Evolutionary conservation across 2,113 vertebrate genomes (phyloP).

Genomic region (Benthochromis sp.): DNA sequence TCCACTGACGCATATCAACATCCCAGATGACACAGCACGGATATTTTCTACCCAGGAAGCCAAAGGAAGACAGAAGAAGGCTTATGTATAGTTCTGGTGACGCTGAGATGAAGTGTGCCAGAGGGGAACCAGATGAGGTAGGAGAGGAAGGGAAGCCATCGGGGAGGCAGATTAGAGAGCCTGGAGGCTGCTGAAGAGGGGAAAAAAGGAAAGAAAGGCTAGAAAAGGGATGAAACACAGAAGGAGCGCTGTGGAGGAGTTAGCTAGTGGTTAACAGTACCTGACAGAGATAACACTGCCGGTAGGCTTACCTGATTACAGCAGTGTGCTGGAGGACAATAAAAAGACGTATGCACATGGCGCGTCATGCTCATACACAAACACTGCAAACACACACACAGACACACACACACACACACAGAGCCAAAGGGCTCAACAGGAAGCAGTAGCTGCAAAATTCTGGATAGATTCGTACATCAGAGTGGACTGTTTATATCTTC

Average conservation of each 20-base stretch:
- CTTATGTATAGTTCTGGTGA: background rate
- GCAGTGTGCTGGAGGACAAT: slow-evolving; percentile 20
- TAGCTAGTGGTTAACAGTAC: slow-evolving; percentile 11
- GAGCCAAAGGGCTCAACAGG: background rate
- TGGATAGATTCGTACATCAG: background rate
- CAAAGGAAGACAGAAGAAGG: background rate
- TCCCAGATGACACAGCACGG: background rate
- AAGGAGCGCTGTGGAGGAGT: background rate
- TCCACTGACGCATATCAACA: background rate
- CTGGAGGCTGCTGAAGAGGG: slow-evolving; percentile 23
- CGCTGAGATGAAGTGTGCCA: background rate
- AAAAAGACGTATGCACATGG: background rate
- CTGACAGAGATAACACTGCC: slow-evolving; percentile 31
- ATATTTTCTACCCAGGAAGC: background rate
- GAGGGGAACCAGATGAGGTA: slow-evolving; percentile 15
- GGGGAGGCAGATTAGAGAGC: slow-evolving; percentile 27
- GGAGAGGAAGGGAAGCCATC: slow-evolving; percentile 22
- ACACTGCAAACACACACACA: background rate
- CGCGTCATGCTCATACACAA: background rate
- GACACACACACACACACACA: background rate
- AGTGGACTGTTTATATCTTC: background rate
- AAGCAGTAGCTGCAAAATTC: background rate
- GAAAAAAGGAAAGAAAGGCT: slow-evolving; percentile 14
- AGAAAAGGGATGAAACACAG: slow-evolving; percentile 14
- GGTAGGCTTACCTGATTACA: slow-evolving; percentile 45